These are phyloP conservation scores for Scalopus aquaticus DNA, from an alignment of 2,113 vertebrate genomes.

Conservation along the genomic window DNA sequence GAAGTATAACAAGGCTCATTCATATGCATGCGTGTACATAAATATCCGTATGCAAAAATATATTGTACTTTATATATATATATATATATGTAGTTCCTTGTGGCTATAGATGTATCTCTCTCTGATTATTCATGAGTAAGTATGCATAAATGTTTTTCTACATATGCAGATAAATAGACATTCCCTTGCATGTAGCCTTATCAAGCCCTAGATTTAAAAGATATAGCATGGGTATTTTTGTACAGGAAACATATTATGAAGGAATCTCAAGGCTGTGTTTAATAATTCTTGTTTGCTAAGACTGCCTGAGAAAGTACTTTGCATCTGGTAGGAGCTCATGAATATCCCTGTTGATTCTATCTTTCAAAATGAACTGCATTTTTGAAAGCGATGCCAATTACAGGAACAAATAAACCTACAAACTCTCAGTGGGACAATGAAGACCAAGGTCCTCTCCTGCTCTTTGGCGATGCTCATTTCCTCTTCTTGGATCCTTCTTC, in stretches of 20 bases:
- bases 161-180: neutral
- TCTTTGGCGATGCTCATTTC: neutral
- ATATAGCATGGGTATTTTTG: constrained; percentile 48
- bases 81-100: neutral
- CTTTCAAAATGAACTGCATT: neutral
- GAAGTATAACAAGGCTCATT: neutral
- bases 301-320: constrained; percentile 11
- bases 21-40: neutral
- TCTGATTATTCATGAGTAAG: constrained; percentile 14
- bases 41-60: neutral
- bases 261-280: constrained; percentile 29
- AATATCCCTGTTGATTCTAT: neutral
- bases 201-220: constrained; percentile 50
- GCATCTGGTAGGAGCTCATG: neutral
- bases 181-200: neutral
- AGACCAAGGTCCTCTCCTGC: neutral
- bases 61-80: neutral
- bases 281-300: neutral
- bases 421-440: neutral
- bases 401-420: neutral
- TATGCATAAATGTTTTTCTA: neutral
- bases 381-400: neutral
- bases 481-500: neutral
- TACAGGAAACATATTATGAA: constrained; percentile 23
- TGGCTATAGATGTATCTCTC: neutral